Evolutionary conservation across 2,113 vertebrate genomes (phyloP).

Genomic region (Austrofundulus limnaeus): DNA sequence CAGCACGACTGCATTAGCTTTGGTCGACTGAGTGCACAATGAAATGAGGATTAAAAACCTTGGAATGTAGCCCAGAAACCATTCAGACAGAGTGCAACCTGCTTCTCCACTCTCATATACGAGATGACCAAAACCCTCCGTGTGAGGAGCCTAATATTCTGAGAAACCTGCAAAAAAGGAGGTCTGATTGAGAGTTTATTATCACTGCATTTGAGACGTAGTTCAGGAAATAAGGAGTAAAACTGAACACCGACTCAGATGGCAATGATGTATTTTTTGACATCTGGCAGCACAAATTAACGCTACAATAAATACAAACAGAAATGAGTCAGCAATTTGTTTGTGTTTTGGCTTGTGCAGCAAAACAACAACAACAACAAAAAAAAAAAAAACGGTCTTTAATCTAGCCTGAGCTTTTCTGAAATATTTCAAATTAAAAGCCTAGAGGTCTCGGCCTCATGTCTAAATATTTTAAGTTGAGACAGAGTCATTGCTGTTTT

Average conservation of each 20-base stretch:
- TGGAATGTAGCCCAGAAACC: slow-evolving; percentile 69
- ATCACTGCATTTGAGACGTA: slow-evolving; percentile 2
- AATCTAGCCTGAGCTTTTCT: no score
- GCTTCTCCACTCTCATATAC: slow-evolving; percentile 39
- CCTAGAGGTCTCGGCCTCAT: no score
- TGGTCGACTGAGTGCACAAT: slow-evolving; percentile 69
- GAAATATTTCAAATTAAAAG: no score
- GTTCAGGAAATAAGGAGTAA: slow-evolving; percentile 26
- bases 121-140: slow-evolving; percentile 22
- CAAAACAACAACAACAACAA: no score
- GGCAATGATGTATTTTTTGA: slow-evolving; percentile 14
- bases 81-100: slow-evolving; percentile 55
- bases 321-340: slow-evolving; percentile 12
- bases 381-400: no score
- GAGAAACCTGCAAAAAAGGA: slow-evolving; percentile 3
- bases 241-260: slow-evolving; percentile 13
- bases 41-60: slow-evolving; percentile 73
- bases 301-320: slow-evolving; percentile 9
- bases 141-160: slow-evolving; percentile 22
- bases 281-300: slow-evolving; percentile 3
- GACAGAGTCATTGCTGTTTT: no score
- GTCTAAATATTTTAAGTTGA: no score
- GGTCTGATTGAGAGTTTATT: slow-evolving; percentile 51
- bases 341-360: background rate
- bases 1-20: slow-evolving; percentile 63